Evolutionary conservation across 1,140 invertebrate genomes (phyloP), one percentile per base, ranked within the genome.

Genomic region (Diploscapter pachys): DNA sequence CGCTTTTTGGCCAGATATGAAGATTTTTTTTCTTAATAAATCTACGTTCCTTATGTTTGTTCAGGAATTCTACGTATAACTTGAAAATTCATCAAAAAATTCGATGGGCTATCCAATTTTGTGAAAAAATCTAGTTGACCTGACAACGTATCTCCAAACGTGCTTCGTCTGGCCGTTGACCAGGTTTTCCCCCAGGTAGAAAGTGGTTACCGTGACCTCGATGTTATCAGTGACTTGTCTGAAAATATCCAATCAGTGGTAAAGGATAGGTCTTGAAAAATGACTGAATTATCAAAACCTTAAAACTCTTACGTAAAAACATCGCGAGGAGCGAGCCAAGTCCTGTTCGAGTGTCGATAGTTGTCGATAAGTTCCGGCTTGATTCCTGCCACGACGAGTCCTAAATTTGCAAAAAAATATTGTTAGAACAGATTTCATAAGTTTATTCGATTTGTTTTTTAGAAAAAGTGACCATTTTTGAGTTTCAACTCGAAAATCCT

Each of bases 71-170:
- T 31, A 31, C 31, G 31, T 31, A 31, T 31, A 31, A 31, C 31
- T 31, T 31, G 31, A 31, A 31, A 31, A 31, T 31, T 31, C 31
- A 31, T 31, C 31, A 31, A 31, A 0, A 31, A 31, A 31, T 31
- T 31, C 31, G 31, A 1, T 31, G 31, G 31, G 31, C 1, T 31
- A 31, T 31, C 31, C 31, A 31, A 54, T 51, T 5, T 2, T 68
- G 31, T 52, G 66, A 48, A 6, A 0, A 54, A 31, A 65, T n/a
- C 31, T 31, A 31, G 31, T 31, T 31, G 31, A 72, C 54, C 80
- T 63, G 55, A 81, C 72, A n/a, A 80, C 70, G 68, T 81, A 81
- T 63, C 80, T 61, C 80, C 80, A 81, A 54, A 59, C 75, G 62
- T 82, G 80, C 53, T 76, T 76, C 13, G 61, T 68, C 48, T 81